Percentiles rank a stretch among this genome's conserved stretches.
phyloP scores from a whole-genome alignment of 2,888 invertebrate genomes.

The Catocala nupta region DNA sequence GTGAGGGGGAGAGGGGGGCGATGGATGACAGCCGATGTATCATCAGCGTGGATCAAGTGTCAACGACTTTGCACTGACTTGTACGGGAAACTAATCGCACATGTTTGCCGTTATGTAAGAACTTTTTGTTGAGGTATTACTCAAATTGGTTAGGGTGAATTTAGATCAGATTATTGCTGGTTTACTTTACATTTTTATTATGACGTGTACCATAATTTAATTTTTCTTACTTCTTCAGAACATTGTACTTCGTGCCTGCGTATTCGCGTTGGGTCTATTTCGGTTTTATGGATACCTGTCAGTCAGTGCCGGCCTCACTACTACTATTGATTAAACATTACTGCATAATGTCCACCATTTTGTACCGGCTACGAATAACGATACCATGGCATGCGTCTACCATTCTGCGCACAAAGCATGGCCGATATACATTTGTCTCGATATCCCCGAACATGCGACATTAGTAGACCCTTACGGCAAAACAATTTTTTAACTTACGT shows the following conservation, averaged over 20 bases:
- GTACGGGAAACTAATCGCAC: slow-evolving; percentile 2
- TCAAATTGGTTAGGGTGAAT: neutral
- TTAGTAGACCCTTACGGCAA: slow-evolving; percentile 18
- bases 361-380: slow-evolving; percentile 59
- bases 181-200: slow-evolving; percentile 2
- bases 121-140: slow-evolving; percentile 3
- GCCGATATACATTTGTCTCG: slow-evolving; percentile 22
- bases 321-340: slow-evolving; percentile 75
- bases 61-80: slow-evolving; percentile 17
- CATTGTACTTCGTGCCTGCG: slow-evolving; percentile 9
- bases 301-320: slow-evolving; percentile 46
- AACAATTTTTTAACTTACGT: slow-evolving; percentile 32
- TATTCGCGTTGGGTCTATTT: slow-evolving; percentile 29
- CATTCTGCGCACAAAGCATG: slow-evolving; percentile 61
- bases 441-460: slow-evolving; percentile 16
- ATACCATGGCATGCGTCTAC: slow-evolving; percentile 63
- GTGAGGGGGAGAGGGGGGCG: slow-evolving; percentile 6
- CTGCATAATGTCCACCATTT: slow-evolving; percentile 78
- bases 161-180: slow-evolving; percentile 1
- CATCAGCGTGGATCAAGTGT: slow-evolving; percentile 21
- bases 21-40: slow-evolving; percentile 24
- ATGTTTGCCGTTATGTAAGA: slow-evolving; percentile 38
- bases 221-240: slow-evolving; percentile 18
- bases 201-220: neutral
- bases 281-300: slow-evolving; percentile 35